Percentiles rank a stretch among this genome's conserved stretches.
Conservation (phyloP, 2,113 vertebrate species). For the Cettia cetti region DNA sequence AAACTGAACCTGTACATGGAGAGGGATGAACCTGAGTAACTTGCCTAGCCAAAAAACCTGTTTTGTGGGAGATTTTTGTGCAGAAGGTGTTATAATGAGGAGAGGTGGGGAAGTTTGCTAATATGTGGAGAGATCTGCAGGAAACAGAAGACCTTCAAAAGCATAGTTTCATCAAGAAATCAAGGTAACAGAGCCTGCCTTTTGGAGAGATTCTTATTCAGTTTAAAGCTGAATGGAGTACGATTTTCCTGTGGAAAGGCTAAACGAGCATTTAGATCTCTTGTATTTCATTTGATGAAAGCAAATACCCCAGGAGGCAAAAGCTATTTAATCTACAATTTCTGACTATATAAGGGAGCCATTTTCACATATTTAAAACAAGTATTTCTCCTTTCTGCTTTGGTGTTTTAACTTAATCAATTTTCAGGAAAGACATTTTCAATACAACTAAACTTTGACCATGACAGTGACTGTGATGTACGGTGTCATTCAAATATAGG, state of each 20-base stretch:
- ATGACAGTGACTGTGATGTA: not conserved
- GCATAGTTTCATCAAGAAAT: not conserved
- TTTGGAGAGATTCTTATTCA: not conserved
- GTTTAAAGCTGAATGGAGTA: not conserved
- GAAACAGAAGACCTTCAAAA: not conserved
- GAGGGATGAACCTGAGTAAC: not conserved
- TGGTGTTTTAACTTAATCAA: not conserved
- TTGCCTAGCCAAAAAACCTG: accelerated
- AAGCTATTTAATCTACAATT: not conserved
- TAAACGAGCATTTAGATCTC: not conserved
- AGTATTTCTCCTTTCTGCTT: not conserved
- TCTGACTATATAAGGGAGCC: not conserved
- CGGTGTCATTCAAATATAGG: not conserved
- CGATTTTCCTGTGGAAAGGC: not conserved
- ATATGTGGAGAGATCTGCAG: not conserved
- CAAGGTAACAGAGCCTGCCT: not conserved
- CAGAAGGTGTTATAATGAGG: not conserved
- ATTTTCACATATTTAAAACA: not conserved
- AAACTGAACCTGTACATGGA: not conserved
- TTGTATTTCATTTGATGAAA: not conserved
- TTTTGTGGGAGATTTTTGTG: not conserved
- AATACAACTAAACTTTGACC: not conserved
- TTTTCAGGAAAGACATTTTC: not conserved
- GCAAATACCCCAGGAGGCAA: not conserved
- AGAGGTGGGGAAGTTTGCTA: not conserved